Conservation (phyloP, 2,113 vertebrate genomes). For the Sturnira hondurensis region DNA sequence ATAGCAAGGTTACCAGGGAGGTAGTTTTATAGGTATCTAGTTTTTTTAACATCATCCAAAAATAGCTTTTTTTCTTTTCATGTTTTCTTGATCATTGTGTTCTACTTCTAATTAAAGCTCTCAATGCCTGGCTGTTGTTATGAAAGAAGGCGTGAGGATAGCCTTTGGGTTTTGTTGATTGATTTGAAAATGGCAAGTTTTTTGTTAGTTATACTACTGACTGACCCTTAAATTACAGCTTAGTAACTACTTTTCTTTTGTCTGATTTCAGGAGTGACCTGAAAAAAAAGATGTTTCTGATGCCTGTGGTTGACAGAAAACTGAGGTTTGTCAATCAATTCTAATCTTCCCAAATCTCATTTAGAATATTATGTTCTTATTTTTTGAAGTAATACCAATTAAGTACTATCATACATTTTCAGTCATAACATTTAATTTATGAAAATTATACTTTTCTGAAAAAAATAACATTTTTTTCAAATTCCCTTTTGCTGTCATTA, state of each 20-base stretch:
- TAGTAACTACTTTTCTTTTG: background rate
- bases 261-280: constrained; percentile 13
- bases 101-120: background rate
- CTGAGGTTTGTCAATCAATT: background rate
- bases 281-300: background rate
- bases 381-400: background rate
- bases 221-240: constrained; percentile 4
- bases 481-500: background rate
- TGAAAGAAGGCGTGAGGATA: background rate
- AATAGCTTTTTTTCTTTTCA: background rate
- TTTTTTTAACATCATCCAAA: background rate
- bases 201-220: background rate
- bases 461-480: background rate
- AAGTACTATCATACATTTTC: background rate
- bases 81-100: background rate
- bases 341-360: background rate
- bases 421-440: background rate
- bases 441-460: background rate
- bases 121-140: background rate
- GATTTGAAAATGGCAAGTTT: background rate
- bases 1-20: background rate
- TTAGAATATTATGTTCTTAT: background rate
- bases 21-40: background rate
- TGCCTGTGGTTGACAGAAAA: background rate
- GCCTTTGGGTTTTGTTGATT: background rate